These are phyloP conservation scores for Astyanax mexicanus DNA, from an alignment of 2,797 vertebrate genomes.

Conservation along the genomic window DNA sequence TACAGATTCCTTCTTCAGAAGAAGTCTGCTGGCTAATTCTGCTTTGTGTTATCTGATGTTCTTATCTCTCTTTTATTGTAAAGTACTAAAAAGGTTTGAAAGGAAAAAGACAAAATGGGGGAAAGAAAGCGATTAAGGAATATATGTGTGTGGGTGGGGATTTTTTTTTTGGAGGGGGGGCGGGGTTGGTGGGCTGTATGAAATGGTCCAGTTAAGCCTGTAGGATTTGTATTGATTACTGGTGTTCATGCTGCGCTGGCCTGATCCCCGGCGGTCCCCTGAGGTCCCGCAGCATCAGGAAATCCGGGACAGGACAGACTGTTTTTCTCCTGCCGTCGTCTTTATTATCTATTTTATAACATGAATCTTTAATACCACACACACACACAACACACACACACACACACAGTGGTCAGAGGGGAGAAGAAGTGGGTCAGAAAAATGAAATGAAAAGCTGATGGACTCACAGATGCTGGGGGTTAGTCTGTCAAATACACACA, in stretches of 20 bases:
- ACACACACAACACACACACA: neutral
- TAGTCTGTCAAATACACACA: slow-evolving; percentile 10
- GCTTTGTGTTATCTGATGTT: too few relatives aligned
- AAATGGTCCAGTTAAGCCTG: slow-evolving; percentile 72
- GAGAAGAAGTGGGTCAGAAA: slow-evolving; percentile 43
- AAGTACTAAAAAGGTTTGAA: too few relatives aligned
- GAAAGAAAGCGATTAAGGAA: slow-evolving; percentile 9
- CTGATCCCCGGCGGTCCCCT: slow-evolving; percentile 55
- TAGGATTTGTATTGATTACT: slow-evolving; percentile 75
- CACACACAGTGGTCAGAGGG: slow-evolving; percentile 13
- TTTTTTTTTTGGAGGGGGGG: neutral
- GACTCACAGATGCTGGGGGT: slow-evolving; percentile 22
- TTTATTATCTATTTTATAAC: slow-evolving; percentile 31
- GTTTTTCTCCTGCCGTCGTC: slow-evolving; percentile 16
- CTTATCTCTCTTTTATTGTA: too few relatives aligned
- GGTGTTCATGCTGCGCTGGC: slow-evolving; percentile 65
- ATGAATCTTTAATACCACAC: slow-evolving; percentile 35
- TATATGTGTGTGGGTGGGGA: slow-evolving; percentile 18
- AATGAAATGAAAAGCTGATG: slow-evolving; percentile 32
- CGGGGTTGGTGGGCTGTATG: slow-evolving; percentile 63
- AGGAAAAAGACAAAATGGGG: slow-evolving; percentile 16
- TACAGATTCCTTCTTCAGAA: too few relatives aligned
- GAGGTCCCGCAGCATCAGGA: slow-evolving; percentile 36
- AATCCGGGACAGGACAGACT: slow-evolving; percentile 38
- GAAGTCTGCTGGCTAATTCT: too few relatives aligned